A percentile compares a stretch with the other conserved stretches of the same genome.
phyloP scores from a whole-genome alignment of 2,888 invertebrate species.

The Drosophila macrothrix region DNA sequence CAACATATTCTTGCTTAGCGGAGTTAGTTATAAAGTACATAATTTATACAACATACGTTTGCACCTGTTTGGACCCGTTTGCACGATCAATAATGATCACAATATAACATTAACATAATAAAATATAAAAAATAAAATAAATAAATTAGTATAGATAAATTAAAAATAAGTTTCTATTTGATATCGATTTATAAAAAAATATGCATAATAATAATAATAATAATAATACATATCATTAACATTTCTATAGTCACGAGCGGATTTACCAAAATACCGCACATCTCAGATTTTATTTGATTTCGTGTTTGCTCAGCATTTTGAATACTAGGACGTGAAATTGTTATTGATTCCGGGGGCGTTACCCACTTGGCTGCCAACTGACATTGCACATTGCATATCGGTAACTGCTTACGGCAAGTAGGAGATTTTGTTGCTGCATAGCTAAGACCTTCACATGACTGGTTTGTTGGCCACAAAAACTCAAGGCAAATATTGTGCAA shows the following conservation, averaged over 20 bases:
- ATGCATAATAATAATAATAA: slow-evolving; percentile 3
- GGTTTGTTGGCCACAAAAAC: slow-evolving; percentile 52
- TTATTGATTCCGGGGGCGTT: slow-evolving; percentile 55
- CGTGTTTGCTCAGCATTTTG: slow-evolving; percentile 65
- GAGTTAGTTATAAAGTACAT: too few species aligned
- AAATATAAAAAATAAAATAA: neutral
- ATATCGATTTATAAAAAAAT: neutral
- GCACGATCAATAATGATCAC: too few species aligned
- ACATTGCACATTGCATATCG: slow-evolving; percentile 29
- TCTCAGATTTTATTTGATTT: slow-evolving; percentile 60
- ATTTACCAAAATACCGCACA: slow-evolving; percentile 14
- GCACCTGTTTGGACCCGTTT: too few species aligned
- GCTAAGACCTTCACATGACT: slow-evolving; percentile 30
- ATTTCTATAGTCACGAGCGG: neutral
- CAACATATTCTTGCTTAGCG: too few species aligned
- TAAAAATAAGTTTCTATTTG: neutral
- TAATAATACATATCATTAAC: slow-evolving; percentile 32
- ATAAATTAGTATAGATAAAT: neutral
- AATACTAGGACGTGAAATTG: slow-evolving; percentile 57
- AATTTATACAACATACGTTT: too few species aligned
- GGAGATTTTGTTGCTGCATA: slow-evolving; percentile 45
- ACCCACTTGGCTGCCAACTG: slow-evolving; percentile 29
- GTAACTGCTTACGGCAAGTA: slow-evolving; percentile 18
- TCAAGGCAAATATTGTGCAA: slow-evolving; percentile 52
- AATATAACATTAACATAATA: too few species aligned